These are phyloP conservation scores for Passerculus sandwichensis DNA, from an alignment of 2,797 vertebrate species.

Conservation along the genomic window DNA sequence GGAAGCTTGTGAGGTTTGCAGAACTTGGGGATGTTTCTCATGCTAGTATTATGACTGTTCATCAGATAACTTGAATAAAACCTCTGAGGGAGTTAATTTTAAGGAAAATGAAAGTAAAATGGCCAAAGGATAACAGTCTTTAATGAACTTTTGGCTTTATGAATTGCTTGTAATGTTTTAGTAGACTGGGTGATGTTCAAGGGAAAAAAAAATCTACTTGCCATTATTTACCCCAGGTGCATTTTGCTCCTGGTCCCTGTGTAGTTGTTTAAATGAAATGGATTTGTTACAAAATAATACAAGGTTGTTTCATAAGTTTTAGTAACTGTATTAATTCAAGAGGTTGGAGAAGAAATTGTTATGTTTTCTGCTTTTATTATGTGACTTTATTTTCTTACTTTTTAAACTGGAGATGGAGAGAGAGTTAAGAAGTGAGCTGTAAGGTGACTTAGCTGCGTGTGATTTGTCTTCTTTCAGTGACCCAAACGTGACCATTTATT, in stretches of 20 bases:
- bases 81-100: neutral
- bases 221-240: neutral
- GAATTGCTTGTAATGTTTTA: neutral
- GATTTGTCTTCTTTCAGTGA: neutral
- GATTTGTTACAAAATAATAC: neutral
- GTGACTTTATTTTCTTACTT: neutral
- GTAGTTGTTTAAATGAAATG: neutral
- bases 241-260: neutral
- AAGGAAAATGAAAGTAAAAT: neutral
- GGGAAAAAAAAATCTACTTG: neutral
- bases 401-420: too few relatives aligned
- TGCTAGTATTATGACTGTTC: neutral
- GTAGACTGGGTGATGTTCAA: too few relatives aligned
- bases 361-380: neutral
- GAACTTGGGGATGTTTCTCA: neutral
- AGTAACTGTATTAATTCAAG: neutral
- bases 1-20: neutral
- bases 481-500: neutral
- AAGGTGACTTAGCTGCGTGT: neutral
- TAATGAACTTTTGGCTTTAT: neutral
- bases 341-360: neutral
- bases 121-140: neutral
- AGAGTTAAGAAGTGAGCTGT: neutral
- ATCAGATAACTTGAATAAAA: neutral
- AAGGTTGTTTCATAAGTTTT: neutral